A percentile compares a stretch with the other conserved stretches of the same genome.
Evolutionary conservation across 2,888 invertebrate species (phyloP).

Genomic region (Allophyes oxyacanthae): DNA sequence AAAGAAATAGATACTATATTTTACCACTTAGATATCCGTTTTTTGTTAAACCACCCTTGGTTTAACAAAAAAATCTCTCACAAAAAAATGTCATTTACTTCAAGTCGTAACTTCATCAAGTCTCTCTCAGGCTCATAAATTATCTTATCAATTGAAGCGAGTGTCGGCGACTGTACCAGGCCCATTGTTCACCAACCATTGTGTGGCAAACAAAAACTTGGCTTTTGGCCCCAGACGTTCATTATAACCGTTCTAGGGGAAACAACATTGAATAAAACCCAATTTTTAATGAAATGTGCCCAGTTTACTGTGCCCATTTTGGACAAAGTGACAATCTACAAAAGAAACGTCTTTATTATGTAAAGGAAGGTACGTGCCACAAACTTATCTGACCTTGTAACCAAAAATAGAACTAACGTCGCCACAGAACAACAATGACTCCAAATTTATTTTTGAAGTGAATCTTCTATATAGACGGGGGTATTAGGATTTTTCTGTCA

Average conservation of each 20-base stretch:
- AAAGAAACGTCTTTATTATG: background rate
- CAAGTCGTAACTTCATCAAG: conserved; percentile 13
- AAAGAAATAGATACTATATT: no score
- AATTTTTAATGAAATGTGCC: conserved; percentile 2
- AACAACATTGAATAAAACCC: conserved; percentile 26
- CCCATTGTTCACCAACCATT: conserved; percentile 48
- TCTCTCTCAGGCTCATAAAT: conserved; percentile 29
- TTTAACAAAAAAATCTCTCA: no score
- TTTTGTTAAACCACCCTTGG: no score
- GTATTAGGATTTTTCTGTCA: no score
- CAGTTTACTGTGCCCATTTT: background rate
- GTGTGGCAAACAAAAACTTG: conserved; percentile 48
- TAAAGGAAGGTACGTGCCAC: no score
- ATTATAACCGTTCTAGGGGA: conserved; percentile 19
- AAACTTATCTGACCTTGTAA: no score
- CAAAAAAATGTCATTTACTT: conserved; percentile 9
- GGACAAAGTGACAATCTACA: background rate
- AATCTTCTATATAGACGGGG: no score
- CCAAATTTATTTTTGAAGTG: no score
- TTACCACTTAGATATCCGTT: no score
- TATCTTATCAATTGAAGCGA: conserved; percentile 33
- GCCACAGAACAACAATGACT: no score
- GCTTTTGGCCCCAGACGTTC: conserved; percentile 28
- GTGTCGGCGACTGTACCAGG: conserved; percentile 34
- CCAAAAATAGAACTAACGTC: no score